Percentiles rank a stretch among this genome's conserved stretches.
phyloP scores from a whole-genome alignment of 2,113 vertebrate genomes.

The Noctilio leporinus region DNA sequence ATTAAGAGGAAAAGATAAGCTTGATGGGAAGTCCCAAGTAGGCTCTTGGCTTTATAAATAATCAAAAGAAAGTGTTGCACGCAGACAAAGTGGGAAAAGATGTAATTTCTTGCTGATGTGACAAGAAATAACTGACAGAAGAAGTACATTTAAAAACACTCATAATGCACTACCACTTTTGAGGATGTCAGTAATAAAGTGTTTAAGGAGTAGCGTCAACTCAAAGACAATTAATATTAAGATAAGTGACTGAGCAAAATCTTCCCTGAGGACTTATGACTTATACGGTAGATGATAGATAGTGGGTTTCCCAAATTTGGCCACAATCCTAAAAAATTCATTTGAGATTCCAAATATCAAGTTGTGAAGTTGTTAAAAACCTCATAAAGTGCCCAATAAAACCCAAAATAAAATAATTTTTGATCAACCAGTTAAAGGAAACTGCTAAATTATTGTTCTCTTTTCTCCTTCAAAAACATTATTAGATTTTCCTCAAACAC shows the following conservation, averaged over 20 bases:
- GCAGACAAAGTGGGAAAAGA: neutral
- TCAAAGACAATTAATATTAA: neutral
- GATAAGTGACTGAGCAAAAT: neutral
- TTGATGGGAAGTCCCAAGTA: neutral
- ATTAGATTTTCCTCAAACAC: neutral
- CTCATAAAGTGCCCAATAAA: neutral
- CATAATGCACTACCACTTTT: neutral
- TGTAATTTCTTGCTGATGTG: neutral
- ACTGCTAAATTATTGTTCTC: neutral
- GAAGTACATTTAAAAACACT: neutral
- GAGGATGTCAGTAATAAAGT: neutral
- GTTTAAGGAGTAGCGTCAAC: neutral
- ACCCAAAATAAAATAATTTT: neutral
- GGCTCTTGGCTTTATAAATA: neutral
- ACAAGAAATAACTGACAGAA: neutral
- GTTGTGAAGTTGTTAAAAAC: neutral
- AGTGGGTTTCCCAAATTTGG: neutral
- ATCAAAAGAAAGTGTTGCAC: neutral
- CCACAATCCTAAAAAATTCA: neutral
- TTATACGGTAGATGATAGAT: neutral
- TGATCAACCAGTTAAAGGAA: neutral
- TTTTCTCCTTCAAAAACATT: neutral
- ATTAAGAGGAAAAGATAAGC: neutral
- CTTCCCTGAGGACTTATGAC: neutral
- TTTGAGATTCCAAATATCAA: neutral